These are phyloP conservation scores for Onychostoma macrolepis DNA, from an alignment of 2,113 vertebrate genomes.

Conservation along the genomic window DNA sequence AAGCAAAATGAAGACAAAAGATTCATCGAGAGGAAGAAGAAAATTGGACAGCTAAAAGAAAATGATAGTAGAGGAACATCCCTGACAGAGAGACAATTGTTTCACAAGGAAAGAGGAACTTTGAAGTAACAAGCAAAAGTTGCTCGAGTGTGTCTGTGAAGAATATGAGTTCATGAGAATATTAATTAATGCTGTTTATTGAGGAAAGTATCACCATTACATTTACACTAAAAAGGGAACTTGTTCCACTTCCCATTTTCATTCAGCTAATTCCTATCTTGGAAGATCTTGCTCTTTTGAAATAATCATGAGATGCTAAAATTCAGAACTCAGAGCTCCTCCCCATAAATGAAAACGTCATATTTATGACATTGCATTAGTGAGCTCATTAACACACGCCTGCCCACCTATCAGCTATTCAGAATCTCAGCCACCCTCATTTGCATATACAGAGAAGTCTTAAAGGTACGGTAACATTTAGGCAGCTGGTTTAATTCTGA, in stretches of 20 bases:
- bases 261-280: neutral
- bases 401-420: neutral
- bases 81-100: neutral
- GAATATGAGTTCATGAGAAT: neutral
- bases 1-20: constrained; percentile 10
- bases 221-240: neutral
- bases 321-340: neutral
- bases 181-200: neutral
- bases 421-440: neutral
- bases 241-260: neutral
- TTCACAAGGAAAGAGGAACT: neutral
- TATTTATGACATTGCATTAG: neutral
- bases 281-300: neutral
- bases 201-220: neutral
- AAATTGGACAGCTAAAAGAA: neutral
- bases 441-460: neutral
- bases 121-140: neutral
- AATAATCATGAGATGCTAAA: neutral
- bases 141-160: neutral
- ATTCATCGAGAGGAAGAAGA: neutral
- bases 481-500: neutral
- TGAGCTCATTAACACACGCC: neutral
- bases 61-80: neutral
- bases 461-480: neutral
- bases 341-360: neutral